Evolutionary conservation across 2,888 invertebrate species (phyloP).

Genomic region (Eurytoma californica): DNA sequence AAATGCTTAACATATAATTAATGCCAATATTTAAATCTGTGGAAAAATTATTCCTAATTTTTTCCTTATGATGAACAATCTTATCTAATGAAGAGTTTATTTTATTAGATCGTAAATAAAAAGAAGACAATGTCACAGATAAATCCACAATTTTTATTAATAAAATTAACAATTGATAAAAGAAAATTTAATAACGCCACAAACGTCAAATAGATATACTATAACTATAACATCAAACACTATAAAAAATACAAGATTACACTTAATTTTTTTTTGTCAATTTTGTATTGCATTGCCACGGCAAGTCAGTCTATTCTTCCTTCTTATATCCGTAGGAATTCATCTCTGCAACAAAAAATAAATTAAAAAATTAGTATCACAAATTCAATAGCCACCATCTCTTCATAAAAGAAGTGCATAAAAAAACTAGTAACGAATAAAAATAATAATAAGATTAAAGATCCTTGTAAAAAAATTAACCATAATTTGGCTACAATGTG

Average conservation of each 20-base stretch:
- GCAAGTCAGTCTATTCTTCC: conserved; percentile 65
- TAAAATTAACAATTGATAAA: neutral
- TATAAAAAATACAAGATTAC: conserved; percentile 27
- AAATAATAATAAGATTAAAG: too few relatives aligned
- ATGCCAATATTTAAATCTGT: too few relatives aligned
- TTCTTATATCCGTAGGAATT: conserved; percentile 86
- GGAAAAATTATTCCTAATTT: neutral
- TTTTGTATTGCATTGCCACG: conserved; percentile 6
- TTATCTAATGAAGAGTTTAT: neutral
- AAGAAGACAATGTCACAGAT: neutral
- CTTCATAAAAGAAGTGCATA: too few relatives aligned
- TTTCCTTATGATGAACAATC: neutral
- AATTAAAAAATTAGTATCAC: too few relatives aligned
- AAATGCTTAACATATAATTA: too few relatives aligned
- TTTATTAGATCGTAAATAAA: too few relatives aligned
- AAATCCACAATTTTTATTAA: neutral
- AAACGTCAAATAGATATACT: neutral
- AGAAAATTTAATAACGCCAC: neutral
- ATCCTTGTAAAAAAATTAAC: too few relatives aligned
- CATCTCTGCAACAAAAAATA: conserved; percentile 78
- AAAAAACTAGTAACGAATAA: too few relatives aligned
- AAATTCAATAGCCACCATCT: too few relatives aligned
- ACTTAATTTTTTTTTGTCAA: conserved; percentile 6
- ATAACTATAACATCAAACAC: conserved; percentile 14
- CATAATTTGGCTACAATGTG: too few relatives aligned